Base-by-base conservation (phyloP, 1,140 invertebrate genomes). In the Plectrocnemia conspersa region DNA sequence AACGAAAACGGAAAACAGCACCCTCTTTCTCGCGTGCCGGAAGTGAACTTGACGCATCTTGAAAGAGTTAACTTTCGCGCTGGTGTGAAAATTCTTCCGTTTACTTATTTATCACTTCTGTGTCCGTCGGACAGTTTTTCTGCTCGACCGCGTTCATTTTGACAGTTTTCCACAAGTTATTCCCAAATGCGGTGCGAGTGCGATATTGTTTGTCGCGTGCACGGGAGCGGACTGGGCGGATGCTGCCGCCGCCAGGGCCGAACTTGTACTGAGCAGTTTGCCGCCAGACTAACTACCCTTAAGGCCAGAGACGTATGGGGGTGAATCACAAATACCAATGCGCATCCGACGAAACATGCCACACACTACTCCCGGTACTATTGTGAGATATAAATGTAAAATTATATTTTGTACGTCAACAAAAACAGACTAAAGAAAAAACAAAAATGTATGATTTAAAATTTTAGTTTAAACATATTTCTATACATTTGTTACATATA, bases 1-100 rank as follows among this genome's bases (percentile, higher is more conserved):
- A 15, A 48, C 32, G 19, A 48, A 48, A 18, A 48, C 18, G 9
- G 46, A 48, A 35, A 48, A 33, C 16, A 29, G 13, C 13, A 46
- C 44, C 27, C 27, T 7, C 7, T 29, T 7, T n/a, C 27, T 7
- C n/a, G 27, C 7, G n/a, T 7, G n/a, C 27, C 27, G 27, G n/a
- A 29, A n/a, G n/a, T 29, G 27, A 29, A 7, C 3, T 5, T 18
- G 22, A 27, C 24, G 22, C 44, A 27, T 27, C 24, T 46, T 46
- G 5, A 7, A 29, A 29, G n/a, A 29, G n/a, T n/a, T n/a, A n/a
- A n/a, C n/a, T n/a, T n/a, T n/a, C n/a, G n/a, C n/a, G n/a, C n/a
- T n/a, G n/a, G n/a, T n/a, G n/a, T n/a, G n/a, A n/a, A n/a, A n/a
- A n/a, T n/a, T n/a, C n/a, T n/a, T n/a, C n/a, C 27, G 7, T 29